These are phyloP conservation scores for Lepus oiostolus DNA, from an alignment of 2,797 vertebrate genomes.

Conservation along the genomic window DNA sequence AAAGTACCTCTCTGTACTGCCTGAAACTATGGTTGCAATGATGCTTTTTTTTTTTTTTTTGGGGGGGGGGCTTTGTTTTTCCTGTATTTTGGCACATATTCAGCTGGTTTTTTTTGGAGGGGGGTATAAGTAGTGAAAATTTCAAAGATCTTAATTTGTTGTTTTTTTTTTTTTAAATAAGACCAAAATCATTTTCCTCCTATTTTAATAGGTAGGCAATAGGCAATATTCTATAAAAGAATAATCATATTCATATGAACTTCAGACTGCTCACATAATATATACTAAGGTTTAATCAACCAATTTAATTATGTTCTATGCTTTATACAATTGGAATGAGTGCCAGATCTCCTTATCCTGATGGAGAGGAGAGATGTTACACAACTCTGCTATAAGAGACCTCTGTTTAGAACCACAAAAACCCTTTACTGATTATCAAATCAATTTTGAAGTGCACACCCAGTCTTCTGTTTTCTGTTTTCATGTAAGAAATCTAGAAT, in stretches of 20 bases:
- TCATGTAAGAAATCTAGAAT: background rate
- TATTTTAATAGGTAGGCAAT: constrained; percentile 32
- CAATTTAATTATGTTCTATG: background rate
- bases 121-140: constrained; percentile 25
- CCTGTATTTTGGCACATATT: constrained; percentile 58
- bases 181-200: background rate
- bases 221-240: constrained; percentile 5
- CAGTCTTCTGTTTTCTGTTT: background rate
- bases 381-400: background rate
- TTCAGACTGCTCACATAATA: background rate
- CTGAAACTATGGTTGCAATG: constrained; percentile 76
- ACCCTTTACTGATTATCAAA: background rate
- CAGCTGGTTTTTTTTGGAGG: background rate
- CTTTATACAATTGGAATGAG: background rate
- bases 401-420: background rate
- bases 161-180: constrained; percentile 50
- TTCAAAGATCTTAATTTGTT: constrained; percentile 22
- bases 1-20: constrained; percentile 59
- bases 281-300: background rate
- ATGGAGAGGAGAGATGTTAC: background rate
- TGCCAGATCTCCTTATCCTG: background rate
- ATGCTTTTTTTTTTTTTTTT: background rate
- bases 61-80: constrained; percentile 39
- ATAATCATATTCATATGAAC: background rate
- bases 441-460: background rate